Percentiles rank a stretch among this genome's conserved stretches.
Evolutionary conservation across 2,888 invertebrate species (phyloP).

Genomic region (Marasmarcha lunaedactyla): DNA sequence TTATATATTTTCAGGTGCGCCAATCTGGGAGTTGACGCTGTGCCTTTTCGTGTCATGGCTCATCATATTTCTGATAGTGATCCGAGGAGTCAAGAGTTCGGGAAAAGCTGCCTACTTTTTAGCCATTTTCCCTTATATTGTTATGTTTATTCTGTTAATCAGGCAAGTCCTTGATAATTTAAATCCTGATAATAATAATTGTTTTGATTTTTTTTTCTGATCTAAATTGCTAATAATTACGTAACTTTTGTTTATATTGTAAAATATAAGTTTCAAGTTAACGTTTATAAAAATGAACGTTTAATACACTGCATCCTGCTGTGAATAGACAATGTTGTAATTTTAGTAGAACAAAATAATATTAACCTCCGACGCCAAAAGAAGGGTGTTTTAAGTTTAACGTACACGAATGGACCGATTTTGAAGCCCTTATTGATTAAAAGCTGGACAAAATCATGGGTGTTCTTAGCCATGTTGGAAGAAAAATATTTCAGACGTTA

Average conservation of each 20-base stretch:
- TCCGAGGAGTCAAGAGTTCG: slow-evolving; percentile 81
- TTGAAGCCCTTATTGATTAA: no score
- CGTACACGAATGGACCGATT: no score
- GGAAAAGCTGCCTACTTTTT: slow-evolving; percentile 90
- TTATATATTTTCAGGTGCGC: slow-evolving; percentile 58
- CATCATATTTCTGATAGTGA: slow-evolving; percentile 76
- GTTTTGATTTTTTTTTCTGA: background rate
- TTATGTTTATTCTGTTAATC: slow-evolving; percentile 79
- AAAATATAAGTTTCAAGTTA: no score
- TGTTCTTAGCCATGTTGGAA: no score
- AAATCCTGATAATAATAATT: background rate
- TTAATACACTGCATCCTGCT: no score
- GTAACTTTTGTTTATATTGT: slow-evolving; percentile 3
- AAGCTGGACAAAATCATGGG: no score
- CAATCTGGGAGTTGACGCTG: slow-evolving; percentile 77
- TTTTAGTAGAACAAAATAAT: no score
- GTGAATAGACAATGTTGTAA: no score
- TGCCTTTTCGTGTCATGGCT: slow-evolving; percentile 78
- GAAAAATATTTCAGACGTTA: no score
- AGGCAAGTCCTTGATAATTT: slow-evolving; percentile 38
- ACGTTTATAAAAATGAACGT: no score
- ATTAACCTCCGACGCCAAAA: no score
- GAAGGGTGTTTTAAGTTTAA: no score
- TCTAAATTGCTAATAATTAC: background rate
- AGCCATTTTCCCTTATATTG: slow-evolving; percentile 85